Evolutionary conservation across 2,797 vertebrate species (phyloP), one percentile per base, ranked within the genome.

Genomic region (Mycteria americana): DNA sequence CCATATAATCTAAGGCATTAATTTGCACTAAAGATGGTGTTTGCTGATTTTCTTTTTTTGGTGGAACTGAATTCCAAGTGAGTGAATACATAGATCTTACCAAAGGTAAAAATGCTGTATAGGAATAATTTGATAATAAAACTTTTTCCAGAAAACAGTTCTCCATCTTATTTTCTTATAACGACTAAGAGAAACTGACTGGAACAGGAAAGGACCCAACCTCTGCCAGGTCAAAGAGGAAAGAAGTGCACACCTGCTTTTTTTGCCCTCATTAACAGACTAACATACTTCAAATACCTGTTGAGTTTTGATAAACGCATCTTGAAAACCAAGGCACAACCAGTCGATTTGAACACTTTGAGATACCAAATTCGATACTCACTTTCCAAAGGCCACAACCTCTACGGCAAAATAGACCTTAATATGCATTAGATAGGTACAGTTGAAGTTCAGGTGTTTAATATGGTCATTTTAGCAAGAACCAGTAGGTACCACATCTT

Each of bases 91-190:
- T 3, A 70, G 27, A 69, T 45, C 81, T 84, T 83, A 54, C 27
- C 59, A 50, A 13, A 30, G 87, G 67, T 92, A 87, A 73, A 75
- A 81, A 72, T 57, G 54, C 68, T 95, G 86, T 92, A 94, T 24
- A 90, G 79, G 46, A 93, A 63, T 41, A 93, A 96, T 97, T 97
- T 97, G 59, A 96, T 97, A 97, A 97, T 97, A 97, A 97, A 97
- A 94, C 12, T 10, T 89, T 73, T 96, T 94, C 93, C 96, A 97
- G 54, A 96, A 97, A 90, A 53, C 6, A 39, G 6, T 43, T 53
- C 6, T 68, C 18, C 33, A 18, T 27, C 23, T 88, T n/a, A 1
- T 46, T 60, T 91, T 74, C 22, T 72, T 53, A 30, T 3, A 57
- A 79, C 70, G 7, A 9, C 4, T 11, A 25, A 39, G 8, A 48